Evolutionary conservation across 2,113 vertebrate genomes (phyloP).

Genomic region (Lanius collurio): DNA sequence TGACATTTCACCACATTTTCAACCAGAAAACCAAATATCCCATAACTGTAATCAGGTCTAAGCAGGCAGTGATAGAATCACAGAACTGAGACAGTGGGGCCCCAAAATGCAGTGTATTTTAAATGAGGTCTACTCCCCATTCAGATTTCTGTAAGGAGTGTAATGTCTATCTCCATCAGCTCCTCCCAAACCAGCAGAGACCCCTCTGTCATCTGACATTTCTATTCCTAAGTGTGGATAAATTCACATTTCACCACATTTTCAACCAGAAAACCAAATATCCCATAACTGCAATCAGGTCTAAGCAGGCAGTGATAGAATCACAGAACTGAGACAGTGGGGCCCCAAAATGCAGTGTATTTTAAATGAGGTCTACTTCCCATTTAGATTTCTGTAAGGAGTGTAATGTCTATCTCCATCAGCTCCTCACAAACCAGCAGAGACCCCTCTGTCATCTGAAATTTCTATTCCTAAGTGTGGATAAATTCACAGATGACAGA

Average conservation of each 20-base stretch:
- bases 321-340: not conserved
- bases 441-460: not conserved
- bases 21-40: not conserved
- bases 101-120: not conserved
- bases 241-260: not conserved
- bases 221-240: accelerated
- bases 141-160: not conserved
- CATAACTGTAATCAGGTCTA: not conserved
- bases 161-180: not conserved
- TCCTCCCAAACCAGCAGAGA: not conserved
- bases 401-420: not conserved
- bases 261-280: not conserved
- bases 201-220: not conserved
- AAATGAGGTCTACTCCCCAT: not conserved
- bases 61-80: not conserved
- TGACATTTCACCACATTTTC: not conserved
- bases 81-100: not conserved
- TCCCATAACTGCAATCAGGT: not conserved
- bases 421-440: not conserved
- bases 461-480: not conserved
- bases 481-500: not conserved
- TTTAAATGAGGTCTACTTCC: not conserved
- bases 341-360: not conserved
- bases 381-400: not conserved
- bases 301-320: not conserved